Conservation (phyloP, 2,113 vertebrate species). For the Platichthys flesus region DNA sequence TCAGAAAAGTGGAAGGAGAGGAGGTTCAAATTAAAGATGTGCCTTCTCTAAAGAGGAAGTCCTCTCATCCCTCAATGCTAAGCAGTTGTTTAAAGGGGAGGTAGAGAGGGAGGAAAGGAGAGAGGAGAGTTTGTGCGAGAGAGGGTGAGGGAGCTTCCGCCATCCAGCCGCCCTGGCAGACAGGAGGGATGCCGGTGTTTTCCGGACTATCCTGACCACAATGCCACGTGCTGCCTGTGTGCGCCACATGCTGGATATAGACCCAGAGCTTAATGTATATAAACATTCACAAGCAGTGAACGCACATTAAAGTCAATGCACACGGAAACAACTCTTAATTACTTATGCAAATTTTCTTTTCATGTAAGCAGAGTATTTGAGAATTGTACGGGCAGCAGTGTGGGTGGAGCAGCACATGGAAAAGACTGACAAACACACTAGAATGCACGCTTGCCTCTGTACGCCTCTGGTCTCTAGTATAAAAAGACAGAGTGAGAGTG, state of each 20-base stretch:
- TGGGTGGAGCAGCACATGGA: constrained; percentile 63
- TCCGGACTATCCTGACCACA: constrained; percentile 61
- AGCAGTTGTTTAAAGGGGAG: constrained; percentile 73
- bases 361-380: constrained; percentile 62
- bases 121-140: constrained; percentile 67
- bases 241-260: constrained; percentile 21
- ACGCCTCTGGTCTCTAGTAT: constrained; percentile 70
- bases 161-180: constrained; percentile 70
- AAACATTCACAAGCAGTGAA: constrained; percentile 30
- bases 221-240: constrained; percentile 62
- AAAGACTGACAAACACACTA: constrained; percentile 64
- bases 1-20: constrained; percentile 83
- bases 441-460: constrained; percentile 58
- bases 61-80: constrained; percentile 76
- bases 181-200: constrained; percentile 69
- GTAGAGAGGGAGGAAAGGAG: constrained; percentile 70
- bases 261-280: neutral
- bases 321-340: constrained; percentile 39
- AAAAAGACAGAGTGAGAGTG: constrained; percentile 39
- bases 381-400: constrained; percentile 53
- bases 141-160: constrained; percentile 73
- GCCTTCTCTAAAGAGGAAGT: constrained; percentile 81
- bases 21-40: constrained; percentile 85
- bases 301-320: constrained; percentile 22
- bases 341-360: constrained; percentile 62